Conservation (phyloP, 2,113 vertebrate genomes). For the Eulemur rufifrons region DNA sequence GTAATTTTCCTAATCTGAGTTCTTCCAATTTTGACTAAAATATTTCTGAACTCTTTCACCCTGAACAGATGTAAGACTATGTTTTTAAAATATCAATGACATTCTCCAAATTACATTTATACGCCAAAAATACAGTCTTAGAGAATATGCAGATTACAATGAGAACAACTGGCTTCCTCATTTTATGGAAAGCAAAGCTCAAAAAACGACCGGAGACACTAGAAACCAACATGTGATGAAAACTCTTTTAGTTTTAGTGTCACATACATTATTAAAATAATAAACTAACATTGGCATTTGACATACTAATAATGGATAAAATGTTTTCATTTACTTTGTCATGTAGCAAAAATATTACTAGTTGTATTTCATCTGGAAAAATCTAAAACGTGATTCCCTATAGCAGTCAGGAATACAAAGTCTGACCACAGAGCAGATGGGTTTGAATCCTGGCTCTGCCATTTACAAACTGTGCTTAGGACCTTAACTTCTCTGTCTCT, state of each 20-base stretch:
- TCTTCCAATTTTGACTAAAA: constrained; percentile 26
- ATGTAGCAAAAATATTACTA: background rate
- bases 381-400: background rate
- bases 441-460: background rate
- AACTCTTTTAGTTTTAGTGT: background rate
- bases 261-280: constrained; percentile 16
- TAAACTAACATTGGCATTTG: background rate
- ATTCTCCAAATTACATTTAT: background rate
- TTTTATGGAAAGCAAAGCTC: background rate
- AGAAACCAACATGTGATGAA: background rate
- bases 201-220: background rate
- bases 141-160: background rate
- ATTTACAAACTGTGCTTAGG: background rate
- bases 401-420: background rate
- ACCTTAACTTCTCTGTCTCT: background rate
- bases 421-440: background rate
- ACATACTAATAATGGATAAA: background rate
- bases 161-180: background rate
- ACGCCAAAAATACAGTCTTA: background rate
- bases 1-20: background rate
- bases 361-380: background rate
- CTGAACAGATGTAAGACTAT: background rate
- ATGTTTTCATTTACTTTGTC: background rate
- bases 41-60: background rate
- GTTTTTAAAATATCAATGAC: background rate